Evolutionary conservation across 2,797 vertebrate species (phyloP), one percentile per base, ranked within the genome.

Genomic region (Gymnothorax javanicus): DNA sequence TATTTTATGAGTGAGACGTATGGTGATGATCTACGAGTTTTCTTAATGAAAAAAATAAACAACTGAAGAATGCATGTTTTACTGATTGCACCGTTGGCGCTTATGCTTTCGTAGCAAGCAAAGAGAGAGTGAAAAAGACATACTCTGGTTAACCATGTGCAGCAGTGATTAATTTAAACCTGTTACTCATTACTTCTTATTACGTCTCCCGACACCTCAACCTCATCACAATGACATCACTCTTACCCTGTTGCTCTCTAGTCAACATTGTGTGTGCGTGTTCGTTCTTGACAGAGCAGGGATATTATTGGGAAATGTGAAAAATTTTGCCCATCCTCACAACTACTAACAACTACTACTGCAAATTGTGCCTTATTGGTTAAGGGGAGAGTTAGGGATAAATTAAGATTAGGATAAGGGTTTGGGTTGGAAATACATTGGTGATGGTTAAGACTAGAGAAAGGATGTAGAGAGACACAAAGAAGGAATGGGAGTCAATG

Each of bases 161-260:
- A 59, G 82, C 15, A 23, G n/a, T 59, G 82, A n/a, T 17, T 7
- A 9, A 9, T 57, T 50, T 82, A 81, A 82, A 27, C 7, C 7
- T 79, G 79, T 33, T 69, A 52, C 54, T 50, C 62, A 33, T 82
- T 82, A 69, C 15, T 43, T 25, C 6, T 7, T 27, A 58, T 57
- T 25, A 58, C 17, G 15, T 67, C 17, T 17, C 23, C 33, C n/a
- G 59, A 83, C 79, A 33, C 56, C n/a, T 57, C 23, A 67, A 50
- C 57, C 27, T 4, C n/a, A 2, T 58, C 60, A 67, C 59, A 85
- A 89, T 87, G 83, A 83, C 84, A 84, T 86, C 89, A 81, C 58
- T 3, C 2, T 73, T 43, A 43, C 57, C 82, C 87, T 23, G 81
- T 87, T 56, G 75, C 57, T 86, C 25, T 84, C 83, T 75, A 83